Base-by-base conservation (phyloP, 2,113 vertebrate species). In the Vicugna pacos region DNA sequence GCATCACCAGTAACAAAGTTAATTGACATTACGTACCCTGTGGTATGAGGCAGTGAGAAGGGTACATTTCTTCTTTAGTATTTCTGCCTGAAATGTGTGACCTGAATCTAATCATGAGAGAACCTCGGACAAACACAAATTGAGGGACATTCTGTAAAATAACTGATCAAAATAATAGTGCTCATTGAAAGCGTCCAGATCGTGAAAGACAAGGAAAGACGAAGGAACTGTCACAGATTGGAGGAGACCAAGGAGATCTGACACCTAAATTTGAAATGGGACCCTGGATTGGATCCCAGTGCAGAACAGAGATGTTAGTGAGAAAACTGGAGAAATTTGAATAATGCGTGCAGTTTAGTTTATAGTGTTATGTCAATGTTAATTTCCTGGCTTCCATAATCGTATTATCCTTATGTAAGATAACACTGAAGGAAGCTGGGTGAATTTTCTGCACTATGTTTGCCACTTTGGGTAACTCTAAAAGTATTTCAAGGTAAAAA, bases 401-500 rank as follows among this genome's bases (percentile, higher is more conserved):
- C 28, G 12, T 52, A 30, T 24, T 70, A 20, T 52, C n/a, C 28
- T 84, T 35, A 85, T 13, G 5, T 56, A 91, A 85, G 42, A 62
- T 54, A 67, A 50, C 35, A 56, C 38, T 89, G 50, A 52, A 73
- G 88, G 22, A 91, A 92, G 24, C 19, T 32, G 35, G 50, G 28
- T 81, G 48, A 79, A 65, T 67, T 86, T 16, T 80, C 22, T 58
- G 19, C 28, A n/a, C 4, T 42, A 20, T 12, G 52, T 92, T 75
- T 50, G 3, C 89, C 91, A 81, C 22, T 72, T 54, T 84, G 35
- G 69, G 14, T 72, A 62, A 67, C 17, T 84, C 54, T 70, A 89
- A 95, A 84, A 73, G 69, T 56, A 77, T 92, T 87, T 95, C 46
- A 93, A 64, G n/a, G 48, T 69, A 54, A 96, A 90, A 89, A 48